Conservation (phyloP, 2,888 invertebrate genomes). For the Chymomyza amoena region DNA sequence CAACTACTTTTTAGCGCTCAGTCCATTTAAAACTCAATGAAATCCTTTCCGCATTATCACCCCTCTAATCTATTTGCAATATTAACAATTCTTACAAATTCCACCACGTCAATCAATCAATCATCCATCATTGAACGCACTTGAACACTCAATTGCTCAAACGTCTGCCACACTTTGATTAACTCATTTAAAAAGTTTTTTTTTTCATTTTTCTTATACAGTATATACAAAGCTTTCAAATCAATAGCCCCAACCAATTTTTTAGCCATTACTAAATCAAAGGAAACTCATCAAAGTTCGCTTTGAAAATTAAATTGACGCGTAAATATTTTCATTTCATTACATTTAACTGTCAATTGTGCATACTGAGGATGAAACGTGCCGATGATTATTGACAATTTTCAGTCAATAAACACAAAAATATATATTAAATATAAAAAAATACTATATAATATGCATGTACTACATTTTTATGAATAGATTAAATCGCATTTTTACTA, state of each 20-base stretch:
- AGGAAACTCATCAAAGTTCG: slow-evolving; percentile 15
- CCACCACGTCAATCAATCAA: slow-evolving; percentile 50
- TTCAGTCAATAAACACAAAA: slow-evolving; percentile 20
- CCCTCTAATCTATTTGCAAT: slow-evolving; percentile 2
- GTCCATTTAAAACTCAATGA: neutral
- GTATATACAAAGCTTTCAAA: neutral
- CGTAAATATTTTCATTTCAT: slow-evolving; percentile 55
- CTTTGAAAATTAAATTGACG: slow-evolving; percentile 41
- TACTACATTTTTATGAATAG: neutral
- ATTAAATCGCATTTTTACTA: neutral
- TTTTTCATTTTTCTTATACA: too few relatives aligned
- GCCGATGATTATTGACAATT: neutral
- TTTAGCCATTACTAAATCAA: slow-evolving; percentile 36
- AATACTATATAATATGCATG: neutral
- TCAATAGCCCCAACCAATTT: slow-evolving; percentile 20
- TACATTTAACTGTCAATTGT: slow-evolving; percentile 30
- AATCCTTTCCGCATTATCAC: neutral
- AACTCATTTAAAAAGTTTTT: slow-evolving; percentile 21
- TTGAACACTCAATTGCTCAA: slow-evolving; percentile 25
- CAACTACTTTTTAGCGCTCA: too few relatives aligned
- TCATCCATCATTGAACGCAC: slow-evolving; percentile 44
- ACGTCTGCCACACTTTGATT: slow-evolving; percentile 47
- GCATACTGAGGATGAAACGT: neutral
- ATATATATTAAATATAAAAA: neutral
- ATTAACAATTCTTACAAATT: neutral